Percentiles rank a stretch among this genome's conserved stretches.
phyloP scores from a whole-genome alignment of 2,888 invertebrate species.

The Maniola hyperantus region DNA sequence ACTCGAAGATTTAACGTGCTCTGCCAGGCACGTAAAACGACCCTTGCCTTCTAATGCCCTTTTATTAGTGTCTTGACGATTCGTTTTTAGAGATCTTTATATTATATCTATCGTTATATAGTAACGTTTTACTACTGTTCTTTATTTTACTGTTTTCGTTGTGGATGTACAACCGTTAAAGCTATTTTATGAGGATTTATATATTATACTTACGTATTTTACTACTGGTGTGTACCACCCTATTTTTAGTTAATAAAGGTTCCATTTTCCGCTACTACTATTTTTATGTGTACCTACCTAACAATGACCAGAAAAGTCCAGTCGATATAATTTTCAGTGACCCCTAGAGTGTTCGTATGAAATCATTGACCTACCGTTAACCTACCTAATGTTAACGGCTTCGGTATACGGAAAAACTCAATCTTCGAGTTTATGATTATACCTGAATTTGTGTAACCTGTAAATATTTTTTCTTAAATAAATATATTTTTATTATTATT shows the following conservation, averaged over 20 bases:
- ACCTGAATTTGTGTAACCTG: too few species aligned
- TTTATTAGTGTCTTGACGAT: constrained; percentile 52
- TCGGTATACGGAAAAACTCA: too few species aligned
- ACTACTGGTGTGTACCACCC: not conserved
- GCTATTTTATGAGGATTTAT: constrained; percentile 37
- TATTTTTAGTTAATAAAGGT: not conserved
- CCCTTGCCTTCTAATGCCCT: constrained; percentile 42
- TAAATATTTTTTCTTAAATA: too few species aligned
- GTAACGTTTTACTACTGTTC: constrained; percentile 57
- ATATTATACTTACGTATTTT: constrained; percentile 22
- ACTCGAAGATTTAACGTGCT: not conserved
- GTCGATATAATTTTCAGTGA: not conserved
- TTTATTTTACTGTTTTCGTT: constrained; percentile 55
- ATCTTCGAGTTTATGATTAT: too few species aligned
- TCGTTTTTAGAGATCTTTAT: constrained; percentile 52
- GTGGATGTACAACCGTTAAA: constrained; percentile 41
- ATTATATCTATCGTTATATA: constrained; percentile 56
- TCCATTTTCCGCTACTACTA: not conserved
- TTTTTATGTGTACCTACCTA: not conserved
- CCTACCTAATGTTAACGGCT: too few species aligned
- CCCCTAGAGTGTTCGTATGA: not conserved
- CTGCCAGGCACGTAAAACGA: constrained; percentile 3
- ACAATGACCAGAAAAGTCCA: not conserved
- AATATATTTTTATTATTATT: too few species aligned
- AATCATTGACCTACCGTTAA: too few species aligned